phyloP scores from a whole-genome alignment of 2,888 invertebrate species.

The Pristionchus maxplancki region DNA sequence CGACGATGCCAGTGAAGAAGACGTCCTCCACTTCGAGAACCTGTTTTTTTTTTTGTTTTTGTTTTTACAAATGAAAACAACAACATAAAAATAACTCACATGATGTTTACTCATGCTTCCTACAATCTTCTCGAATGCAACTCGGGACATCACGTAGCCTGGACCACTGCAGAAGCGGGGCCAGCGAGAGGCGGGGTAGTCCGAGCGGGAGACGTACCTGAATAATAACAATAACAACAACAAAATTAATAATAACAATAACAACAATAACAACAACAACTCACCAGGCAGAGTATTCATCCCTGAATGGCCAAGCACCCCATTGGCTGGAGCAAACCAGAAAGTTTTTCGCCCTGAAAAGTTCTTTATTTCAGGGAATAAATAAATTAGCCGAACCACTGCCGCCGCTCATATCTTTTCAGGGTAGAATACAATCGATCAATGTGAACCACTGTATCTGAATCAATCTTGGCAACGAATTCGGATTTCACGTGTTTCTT shows the following conservation, averaged over 20 bases:
- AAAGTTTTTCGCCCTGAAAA: not conserved
- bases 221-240: no score
- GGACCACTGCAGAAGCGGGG: slow-evolving; percentile 6
- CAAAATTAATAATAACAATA: no score
- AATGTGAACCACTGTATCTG: slow-evolving; percentile 13
- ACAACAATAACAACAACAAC: no score
- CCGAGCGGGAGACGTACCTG: not conserved
- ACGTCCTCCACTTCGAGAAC: slow-evolving; percentile 9
- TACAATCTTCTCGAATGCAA: not conserved
- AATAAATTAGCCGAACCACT: not conserved
- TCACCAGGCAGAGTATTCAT: not conserved
- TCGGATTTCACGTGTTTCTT: not conserved
- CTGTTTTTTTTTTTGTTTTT: not conserved
- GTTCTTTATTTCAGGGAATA: not conserved
- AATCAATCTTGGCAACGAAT: not conserved
- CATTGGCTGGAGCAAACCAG: not conserved
- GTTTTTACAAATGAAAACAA: no score
- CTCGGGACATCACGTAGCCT: not conserved
- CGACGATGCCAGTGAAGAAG: slow-evolving; percentile 24
- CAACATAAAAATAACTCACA: no score
- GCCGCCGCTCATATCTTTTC: not conserved
- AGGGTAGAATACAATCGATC: not conserved
- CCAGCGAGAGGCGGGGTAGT: not conserved
- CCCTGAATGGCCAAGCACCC: not conserved
- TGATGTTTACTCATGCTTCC: no score